Base-by-base conservation (phyloP, 2,888 invertebrate species). In the Noctua comes region DNA sequence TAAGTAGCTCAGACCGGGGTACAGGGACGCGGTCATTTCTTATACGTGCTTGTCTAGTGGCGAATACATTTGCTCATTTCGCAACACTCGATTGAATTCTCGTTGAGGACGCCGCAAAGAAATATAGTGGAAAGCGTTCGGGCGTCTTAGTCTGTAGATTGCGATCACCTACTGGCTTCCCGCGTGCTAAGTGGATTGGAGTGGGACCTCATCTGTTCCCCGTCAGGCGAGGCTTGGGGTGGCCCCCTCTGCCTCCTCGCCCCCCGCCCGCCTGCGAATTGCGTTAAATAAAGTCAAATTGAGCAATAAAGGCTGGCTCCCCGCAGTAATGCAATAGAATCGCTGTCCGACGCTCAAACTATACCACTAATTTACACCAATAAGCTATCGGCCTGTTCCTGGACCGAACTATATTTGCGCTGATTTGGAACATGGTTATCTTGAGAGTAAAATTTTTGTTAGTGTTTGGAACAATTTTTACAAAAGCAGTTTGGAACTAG, bases 251-350 rank as follows among this genome's bases (percentile, higher is more conserved):
- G 31, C 40, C 88, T 88, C 88, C 86, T 51, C 85, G 85, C 83
- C 86, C 88, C 84, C 85, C 85, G 86, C 82, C 83, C 89, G 91
- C 92, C 84, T 89, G 91, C 89, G 93, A 93, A 93, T 94, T 94
- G 95, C 94, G 95, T 96, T 96, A 96, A 97, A 96, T 96, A 96
- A 96, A 96, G 96, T 96, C 96, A 96, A 97, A 97, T 97, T 97
- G 97, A 97, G 96, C 96, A 96, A 97, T 97, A 97, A 96, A 96
- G 96, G 95, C 95, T 91, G 93, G 95, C 93, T 93, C 91, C 93
- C 94, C 94, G 93, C 94, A 91, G 93, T 95, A 96, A 96, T 96
- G 95, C 95, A 94, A 95, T 95, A 94, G 95, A 93, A 94, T 92
- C 93, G 93, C 92, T 93, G 93, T 92, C 92, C 91, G 65, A 77